Base-by-base conservation (phyloP, 1,140 invertebrate genomes). In the Euwallacea similis region DNA sequence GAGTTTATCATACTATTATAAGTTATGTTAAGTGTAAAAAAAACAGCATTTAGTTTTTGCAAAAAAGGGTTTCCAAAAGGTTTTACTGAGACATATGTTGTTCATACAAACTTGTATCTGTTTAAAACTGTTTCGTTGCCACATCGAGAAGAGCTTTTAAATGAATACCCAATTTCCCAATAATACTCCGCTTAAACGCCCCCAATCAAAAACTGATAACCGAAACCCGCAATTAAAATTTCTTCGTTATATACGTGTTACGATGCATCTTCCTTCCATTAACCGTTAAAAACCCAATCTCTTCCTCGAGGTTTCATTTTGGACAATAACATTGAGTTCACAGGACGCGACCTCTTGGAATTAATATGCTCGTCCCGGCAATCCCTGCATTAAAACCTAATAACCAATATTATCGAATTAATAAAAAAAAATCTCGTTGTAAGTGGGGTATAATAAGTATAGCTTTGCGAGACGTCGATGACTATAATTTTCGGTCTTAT, bases 371-470 rank as follows among this genome's bases (percentile, higher is more conserved):
- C 59, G 56, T 55, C 63, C 53, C 50, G 44, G 59, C 72, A 46
- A 71, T 59, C 71, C 72, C 60, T 41, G 60, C 71, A 76, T 76
- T 76, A 76, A 76, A 76, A 75, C 64, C 65, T 75, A 76, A 76
- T 76, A 76, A 76, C 74, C 71, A 69, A 73, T 74, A 76, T 76
- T 76, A 76, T 76, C 75, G 75, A 74, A 75, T 76, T 76, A 75
- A 75, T 76, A 75, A 71, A 68, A 74, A 76, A 76, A 76, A 73
- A 68, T 75, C 66, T 73, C 69, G 71, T 72, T 74, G 66, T 78
- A 76, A 76, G 75, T 78, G 73, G 73, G 75, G 71, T 71, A 74
- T 78, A 78, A 76, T 78, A 75, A 78, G 77, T 75, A 76, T 76
- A 72, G 70, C 70, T 72, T 73, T 76, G 74, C 74, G 50, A 70